Percentiles rank a stretch among this genome's conserved stretches.
Evolutionary conservation across 1,140 invertebrate genomes (phyloP).

Genomic region (Hyles vespertilio): DNA sequence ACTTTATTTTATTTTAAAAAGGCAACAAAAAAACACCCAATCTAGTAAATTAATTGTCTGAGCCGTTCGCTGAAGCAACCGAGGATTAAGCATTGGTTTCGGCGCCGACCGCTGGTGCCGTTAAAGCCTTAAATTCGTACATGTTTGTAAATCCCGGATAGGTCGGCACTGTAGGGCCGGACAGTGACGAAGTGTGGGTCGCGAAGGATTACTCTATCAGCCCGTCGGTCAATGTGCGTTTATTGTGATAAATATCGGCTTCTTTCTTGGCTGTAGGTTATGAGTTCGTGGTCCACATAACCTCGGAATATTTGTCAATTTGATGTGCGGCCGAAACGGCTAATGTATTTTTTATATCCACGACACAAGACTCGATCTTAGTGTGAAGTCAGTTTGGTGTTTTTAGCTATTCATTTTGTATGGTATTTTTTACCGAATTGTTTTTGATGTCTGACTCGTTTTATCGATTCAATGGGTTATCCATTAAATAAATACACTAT

Average conservation of each 20-base stretch:
- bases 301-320: too few relatives aligned
- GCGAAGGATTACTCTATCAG: constrained; percentile 35
- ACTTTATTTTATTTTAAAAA: too few relatives aligned
- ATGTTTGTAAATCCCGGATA: constrained; percentile 54
- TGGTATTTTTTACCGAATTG: too few relatives aligned
- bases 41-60: constrained; percentile 15
- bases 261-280: constrained; percentile 1
- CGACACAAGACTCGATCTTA: too few relatives aligned
- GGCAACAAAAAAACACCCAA: constrained; percentile 6
- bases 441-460: too few relatives aligned
- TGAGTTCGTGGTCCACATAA: too few relatives aligned
- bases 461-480: too few relatives aligned
- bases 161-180: constrained; percentile 34
- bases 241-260: constrained; percentile 26
- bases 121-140: constrained; percentile 50
- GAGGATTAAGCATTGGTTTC: constrained; percentile 25
- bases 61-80: constrained; percentile 15
- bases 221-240: constrained; percentile 15
- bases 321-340: too few relatives aligned
- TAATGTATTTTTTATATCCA: too few relatives aligned
- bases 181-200: constrained; percentile 63
- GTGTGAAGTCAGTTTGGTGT: too few relatives aligned
- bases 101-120: constrained; percentile 37
- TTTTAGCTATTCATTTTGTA: too few relatives aligned
- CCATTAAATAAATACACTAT: too few relatives aligned